Conservation (phyloP, 2,888 invertebrate species). For the Acanthosepion pharaonis region DNA sequence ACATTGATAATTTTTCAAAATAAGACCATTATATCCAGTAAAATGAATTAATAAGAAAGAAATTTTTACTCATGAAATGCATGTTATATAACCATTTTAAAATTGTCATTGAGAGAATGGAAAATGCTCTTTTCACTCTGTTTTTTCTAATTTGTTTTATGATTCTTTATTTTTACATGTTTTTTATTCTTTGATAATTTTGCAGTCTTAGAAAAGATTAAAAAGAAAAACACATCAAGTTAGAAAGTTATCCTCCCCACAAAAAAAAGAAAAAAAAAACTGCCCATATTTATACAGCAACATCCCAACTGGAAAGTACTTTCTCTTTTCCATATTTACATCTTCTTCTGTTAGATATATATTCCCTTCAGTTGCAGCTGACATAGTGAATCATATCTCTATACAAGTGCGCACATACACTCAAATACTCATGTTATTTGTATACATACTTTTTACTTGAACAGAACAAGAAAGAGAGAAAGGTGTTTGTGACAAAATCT, state of each 20-base stretch:
- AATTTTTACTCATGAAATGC: neutral
- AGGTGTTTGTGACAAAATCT: slow-evolving; percentile 33
- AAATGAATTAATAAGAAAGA: neutral
- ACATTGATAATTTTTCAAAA: neutral
- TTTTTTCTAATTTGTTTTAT: neutral
- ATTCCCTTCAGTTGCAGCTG: neutral
- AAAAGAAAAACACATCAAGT: too few relatives aligned
- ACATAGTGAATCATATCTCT: neutral
- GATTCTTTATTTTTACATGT: too few relatives aligned
- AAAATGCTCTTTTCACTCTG: neutral
- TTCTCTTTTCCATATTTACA: too few relatives aligned
- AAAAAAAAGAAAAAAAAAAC: too few relatives aligned
- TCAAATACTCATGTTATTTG: neutral
- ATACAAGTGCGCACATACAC: neutral
- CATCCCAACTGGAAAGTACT: too few relatives aligned
- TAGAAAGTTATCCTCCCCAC: too few relatives aligned
- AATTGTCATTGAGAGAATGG: neutral
- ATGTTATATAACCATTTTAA: neutral
- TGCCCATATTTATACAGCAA: too few relatives aligned
- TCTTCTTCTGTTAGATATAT: neutral
- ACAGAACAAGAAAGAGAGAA: neutral
- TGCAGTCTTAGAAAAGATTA: too few relatives aligned
- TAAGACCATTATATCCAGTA: neutral
- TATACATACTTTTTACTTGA: neutral
- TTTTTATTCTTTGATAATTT: too few relatives aligned